These are phyloP conservation scores for Alligator mississippiensis DNA, from an alignment of 2,113 vertebrate genomes.

Conservation along the genomic window DNA sequence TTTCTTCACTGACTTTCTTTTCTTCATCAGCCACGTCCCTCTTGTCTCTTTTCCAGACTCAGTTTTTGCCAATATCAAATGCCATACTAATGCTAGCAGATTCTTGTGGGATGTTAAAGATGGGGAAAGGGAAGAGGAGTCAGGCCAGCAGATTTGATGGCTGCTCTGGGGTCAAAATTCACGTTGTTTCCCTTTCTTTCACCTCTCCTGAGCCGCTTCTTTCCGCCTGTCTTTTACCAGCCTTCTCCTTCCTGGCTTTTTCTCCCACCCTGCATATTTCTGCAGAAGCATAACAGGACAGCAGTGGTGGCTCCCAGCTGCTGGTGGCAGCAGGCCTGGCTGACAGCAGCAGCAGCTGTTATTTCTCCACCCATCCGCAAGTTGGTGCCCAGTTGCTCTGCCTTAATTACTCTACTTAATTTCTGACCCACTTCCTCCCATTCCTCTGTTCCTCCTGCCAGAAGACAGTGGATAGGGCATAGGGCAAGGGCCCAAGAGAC, in stretches of 20 bases:
- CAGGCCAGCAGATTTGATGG: constrained; percentile 3
- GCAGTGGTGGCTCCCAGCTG: no score
- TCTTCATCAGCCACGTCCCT: constrained; percentile 40
- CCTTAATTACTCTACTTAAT: not conserved
- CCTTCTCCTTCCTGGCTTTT: accelerated
- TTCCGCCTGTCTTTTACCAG: not conserved
- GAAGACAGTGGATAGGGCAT: not conserved
- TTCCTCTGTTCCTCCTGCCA: not conserved
- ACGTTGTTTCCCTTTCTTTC: not conserved
- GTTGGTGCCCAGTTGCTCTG: no score
- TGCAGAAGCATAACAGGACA: accelerated
- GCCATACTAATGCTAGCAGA: constrained; percentile 7
- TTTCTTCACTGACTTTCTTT: constrained; percentile 48
- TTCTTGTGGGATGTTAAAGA: constrained; percentile 6
- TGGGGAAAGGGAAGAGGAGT: not conserved
- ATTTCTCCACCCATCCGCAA: no score
- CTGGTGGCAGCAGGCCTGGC: no score
- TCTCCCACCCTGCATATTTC: not conserved
- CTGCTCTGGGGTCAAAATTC: not conserved
- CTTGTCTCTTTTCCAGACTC: not conserved
- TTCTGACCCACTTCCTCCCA: not conserved
- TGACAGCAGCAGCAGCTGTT: no score
- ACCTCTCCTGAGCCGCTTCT: not conserved
- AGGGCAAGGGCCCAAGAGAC: not conserved
- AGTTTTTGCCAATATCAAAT: constrained; percentile 56